Percentiles rank a stretch among this genome's conserved stretches.
These are phyloP conservation scores for Strongylocentrotus purpuratus DNA, from an alignment of 35 echinoderm and acorn worm genomes.

Conservation along the genomic window DNA sequence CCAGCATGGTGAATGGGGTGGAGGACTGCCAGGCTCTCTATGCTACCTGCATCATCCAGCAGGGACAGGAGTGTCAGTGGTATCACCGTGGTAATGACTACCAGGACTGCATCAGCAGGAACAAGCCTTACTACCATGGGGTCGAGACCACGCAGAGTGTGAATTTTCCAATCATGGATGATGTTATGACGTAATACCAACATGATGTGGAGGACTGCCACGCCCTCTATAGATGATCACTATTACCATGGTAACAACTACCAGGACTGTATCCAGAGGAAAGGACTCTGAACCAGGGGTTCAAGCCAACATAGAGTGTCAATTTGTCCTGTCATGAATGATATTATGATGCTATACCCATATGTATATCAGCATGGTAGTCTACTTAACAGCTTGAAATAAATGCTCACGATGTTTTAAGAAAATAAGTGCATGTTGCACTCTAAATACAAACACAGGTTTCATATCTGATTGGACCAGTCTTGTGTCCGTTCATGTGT, in stretches of 20 bases:
- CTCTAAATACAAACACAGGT: background rate
- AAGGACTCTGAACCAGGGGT: background rate
- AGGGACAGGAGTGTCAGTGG: conserved; percentile 27
- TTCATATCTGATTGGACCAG: background rate
- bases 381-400: no score
- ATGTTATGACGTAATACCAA: background rate
- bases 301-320: conserved; percentile 9
- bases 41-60: conserved; percentile 37
- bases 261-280: conserved; percentile 5
- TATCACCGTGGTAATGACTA: conserved; percentile 37
- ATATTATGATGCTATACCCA: background rate
- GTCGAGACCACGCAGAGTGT: conserved; percentile 30
- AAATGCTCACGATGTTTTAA: background rate
- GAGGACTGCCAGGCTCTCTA: conserved; percentile 52
- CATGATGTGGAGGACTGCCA: conserved; percentile 23
- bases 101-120: conserved; percentile 42
- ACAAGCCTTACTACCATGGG: conserved; percentile 41
- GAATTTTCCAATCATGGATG: background rate
- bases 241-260: background rate
- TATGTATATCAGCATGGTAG: no score
- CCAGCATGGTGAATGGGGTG: background rate
- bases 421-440: background rate
- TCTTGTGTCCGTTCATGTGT: background rate
- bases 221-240: background rate
- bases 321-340: background rate